Percentiles rank a stretch among this genome's conserved stretches.
Evolutionary conservation across 64 coral and sea anemone species (phyloP).

Genomic region (Orbicella faveolata): DNA sequence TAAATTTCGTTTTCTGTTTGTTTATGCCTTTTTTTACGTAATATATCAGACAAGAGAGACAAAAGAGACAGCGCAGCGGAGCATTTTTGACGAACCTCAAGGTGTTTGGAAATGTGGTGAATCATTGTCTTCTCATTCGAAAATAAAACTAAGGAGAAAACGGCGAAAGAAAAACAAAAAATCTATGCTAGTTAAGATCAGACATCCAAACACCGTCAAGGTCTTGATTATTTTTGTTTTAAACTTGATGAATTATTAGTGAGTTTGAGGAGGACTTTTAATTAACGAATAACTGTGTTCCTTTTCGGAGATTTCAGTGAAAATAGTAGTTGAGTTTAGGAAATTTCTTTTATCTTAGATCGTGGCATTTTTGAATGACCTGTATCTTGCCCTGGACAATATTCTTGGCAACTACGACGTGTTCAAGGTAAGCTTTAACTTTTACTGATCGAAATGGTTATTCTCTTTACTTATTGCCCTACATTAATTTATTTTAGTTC

Average conservation of each 20-base stretch:
- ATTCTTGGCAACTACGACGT: conserved; percentile 82
- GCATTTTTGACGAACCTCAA: no score
- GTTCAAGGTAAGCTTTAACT: conserved; percentile 41
- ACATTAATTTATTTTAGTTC: background rate
- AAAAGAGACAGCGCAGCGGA: background rate
- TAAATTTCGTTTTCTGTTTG: background rate
- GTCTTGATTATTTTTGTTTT: no score
- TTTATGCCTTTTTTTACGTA: background rate
- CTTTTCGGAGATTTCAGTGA: no score
- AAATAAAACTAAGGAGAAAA: no score
- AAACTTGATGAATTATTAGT: no score
- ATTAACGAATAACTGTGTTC: no score
- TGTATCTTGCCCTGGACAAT: conserved; percentile 81
- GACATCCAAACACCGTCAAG: no score
- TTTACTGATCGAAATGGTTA: background rate
- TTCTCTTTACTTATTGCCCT: background rate
- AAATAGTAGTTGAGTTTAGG: background rate
- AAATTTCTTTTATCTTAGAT: conserved; percentile 38
- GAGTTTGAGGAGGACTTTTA: no score
- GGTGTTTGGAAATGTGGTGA: no score
- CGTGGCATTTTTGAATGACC: conserved; percentile 76
- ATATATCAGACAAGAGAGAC: background rate
- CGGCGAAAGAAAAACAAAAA: no score
- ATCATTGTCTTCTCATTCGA: no score
- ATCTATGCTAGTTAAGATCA: no score